phyloP scores from a whole-genome alignment of 2,888 invertebrate species.

The Epicampocera succincta region DNA sequence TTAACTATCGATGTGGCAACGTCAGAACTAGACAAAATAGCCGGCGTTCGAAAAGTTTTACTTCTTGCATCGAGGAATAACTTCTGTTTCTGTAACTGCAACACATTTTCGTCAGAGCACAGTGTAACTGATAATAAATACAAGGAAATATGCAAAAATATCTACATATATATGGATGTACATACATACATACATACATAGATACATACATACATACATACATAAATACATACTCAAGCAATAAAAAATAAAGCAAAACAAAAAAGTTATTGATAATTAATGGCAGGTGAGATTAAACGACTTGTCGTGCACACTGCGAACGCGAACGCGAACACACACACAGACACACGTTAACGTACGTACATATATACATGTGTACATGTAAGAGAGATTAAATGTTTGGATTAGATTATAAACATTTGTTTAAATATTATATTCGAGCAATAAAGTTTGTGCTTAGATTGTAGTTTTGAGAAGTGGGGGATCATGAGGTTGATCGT shows the following conservation, averaged over 20 bases:
- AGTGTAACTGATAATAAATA: conserved; percentile 30
- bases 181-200: too few species aligned
- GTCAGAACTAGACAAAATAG: too few species aligned
- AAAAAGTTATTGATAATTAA: conserved; percentile 23
- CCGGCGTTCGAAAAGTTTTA: neutral
- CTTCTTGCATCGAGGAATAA: too few species aligned
- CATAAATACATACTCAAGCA: too few species aligned
- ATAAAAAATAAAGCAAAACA: conserved; percentile 37
- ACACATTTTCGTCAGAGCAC: neutral
- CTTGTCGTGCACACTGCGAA: neutral
- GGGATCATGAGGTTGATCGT: conserved; percentile 62
- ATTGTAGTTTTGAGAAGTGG: conserved; percentile 22
- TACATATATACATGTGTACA: neutral
- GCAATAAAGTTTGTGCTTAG: neutral
- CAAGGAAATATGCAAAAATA: neutral
- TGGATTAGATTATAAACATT: neutral
- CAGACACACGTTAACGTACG: neutral
- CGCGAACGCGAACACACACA: too few species aligned
- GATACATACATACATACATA: too few species aligned
- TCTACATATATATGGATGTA: too few species aligned
- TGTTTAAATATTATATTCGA: neutral
- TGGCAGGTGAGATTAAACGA: conserved; percentile 50
- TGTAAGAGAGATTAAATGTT: conserved; percentile 1
- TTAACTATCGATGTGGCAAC: too few species aligned
- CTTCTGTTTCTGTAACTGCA: too few species aligned